A percentile compares a stretch with the other conserved stretches of the same genome.
phyloP scores from a whole-genome alignment of 2,113 vertebrate genomes.

The Numida meleagris region DNA sequence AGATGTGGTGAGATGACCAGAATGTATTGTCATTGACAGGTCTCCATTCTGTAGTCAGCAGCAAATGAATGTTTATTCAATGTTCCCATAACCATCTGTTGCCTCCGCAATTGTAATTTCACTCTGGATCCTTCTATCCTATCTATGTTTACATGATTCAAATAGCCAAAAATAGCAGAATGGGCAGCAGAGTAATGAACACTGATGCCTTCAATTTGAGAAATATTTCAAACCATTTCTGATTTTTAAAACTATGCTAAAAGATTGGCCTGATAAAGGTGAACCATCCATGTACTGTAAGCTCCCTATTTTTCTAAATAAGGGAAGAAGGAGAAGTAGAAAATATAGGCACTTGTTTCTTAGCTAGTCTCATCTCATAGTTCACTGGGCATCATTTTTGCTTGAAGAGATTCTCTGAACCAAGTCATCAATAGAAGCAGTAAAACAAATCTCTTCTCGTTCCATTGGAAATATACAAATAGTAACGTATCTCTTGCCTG shows the following conservation, averaged over 20 bases:
- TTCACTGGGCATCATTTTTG: conserved; percentile 26
- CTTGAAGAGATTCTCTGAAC: conserved; percentile 1
- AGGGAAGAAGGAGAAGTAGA: not conserved
- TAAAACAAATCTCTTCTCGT: conserved; percentile 51
- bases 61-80: not conserved
- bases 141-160: not conserved
- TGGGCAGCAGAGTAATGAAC: not conserved
- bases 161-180: conserved; percentile 6
- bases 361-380: conserved; percentile 12
- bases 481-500: conserved; percentile 27
- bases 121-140: not conserved
- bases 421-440: conserved; percentile 36
- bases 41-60: not conserved
- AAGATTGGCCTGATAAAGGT: not conserved
- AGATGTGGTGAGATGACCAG: not conserved
- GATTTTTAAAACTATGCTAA: not conserved
- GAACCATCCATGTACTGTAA: not conserved
- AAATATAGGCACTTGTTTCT: conserved; percentile 8
- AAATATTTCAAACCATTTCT: not conserved
- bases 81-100: conserved; percentile 37
- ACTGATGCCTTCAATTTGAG: not conserved
- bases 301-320: not conserved
- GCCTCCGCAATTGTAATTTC: not conserved
- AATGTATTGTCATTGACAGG: not conserved
- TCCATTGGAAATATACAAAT: conserved; percentile 38